Base-by-base conservation (phyloP, 2,888 invertebrate species). In the Brachycybe producta region DNA sequence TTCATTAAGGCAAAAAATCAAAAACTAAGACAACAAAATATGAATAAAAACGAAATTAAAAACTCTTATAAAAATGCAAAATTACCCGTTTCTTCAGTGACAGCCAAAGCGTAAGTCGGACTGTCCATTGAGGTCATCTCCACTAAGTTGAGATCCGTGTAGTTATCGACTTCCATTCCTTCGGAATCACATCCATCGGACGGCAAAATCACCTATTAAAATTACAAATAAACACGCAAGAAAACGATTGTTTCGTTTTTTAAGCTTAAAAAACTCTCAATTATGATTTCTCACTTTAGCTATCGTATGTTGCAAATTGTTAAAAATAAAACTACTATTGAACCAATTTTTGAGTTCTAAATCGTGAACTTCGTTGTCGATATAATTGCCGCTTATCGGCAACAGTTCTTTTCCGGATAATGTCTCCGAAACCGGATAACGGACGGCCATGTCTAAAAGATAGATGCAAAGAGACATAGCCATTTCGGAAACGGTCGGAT, bases 381-480 rank as follows among this genome's bases (percentile, higher is more conserved):
- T 15, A n/a, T n/a, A n/a, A 15, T 38, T 19, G 11, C 36, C 38
- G 8, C 47, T 27, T 26, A 50, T 23, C 19, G 42, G 49, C 21
- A 50, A 36, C 34, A 50, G 32, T 50, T 50, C 49, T 43, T 55
- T 53, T 39, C 53, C 55, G 39, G 51, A 49, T 7, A 51, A 39
- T 26, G 39, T 52, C 45, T 54, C 54, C 26, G 53, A 41, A 13
- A 55, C 49, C 3, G 64, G 62, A 54, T 62, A 60, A 51, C 71
- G 74, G 5, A 87, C 77, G 27, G 86, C 83, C 67, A 88, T 81
- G 67, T 88, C 85, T 54, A 95, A 71, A 52, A 95, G 75, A 67
- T 87, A 91, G 15, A 92, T 74, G 43, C 84, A 78, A 52, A 92
- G 71, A 48, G 90, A 86, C 60, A 92, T 75, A 59, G 90, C 79